Evolutionary conservation across 2,888 invertebrate species (phyloP).

Genomic region (Nowickia ferox): DNA sequence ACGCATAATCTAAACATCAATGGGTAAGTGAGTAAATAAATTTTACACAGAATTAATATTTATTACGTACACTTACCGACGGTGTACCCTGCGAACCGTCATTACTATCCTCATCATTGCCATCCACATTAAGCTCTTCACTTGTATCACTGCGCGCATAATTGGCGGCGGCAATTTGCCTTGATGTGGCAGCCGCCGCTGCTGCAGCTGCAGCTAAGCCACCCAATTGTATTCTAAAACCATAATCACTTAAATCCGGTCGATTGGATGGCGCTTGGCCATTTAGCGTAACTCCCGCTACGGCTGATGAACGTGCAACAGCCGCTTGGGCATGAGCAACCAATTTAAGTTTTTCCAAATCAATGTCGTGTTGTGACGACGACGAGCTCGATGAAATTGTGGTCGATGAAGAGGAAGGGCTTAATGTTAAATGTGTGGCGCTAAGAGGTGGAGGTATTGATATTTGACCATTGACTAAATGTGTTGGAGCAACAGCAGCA

Average conservation of each 20-base stretch:
- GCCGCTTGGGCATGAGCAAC: constrained; percentile 80
- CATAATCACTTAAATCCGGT: constrained; percentile 83
- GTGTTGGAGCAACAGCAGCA: constrained; percentile 35
- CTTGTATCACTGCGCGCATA: constrained; percentile 83
- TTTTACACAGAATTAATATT: too few species aligned
- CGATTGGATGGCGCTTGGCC: constrained; percentile 73
- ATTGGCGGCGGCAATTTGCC: constrained; percentile 81
- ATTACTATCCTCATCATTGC: constrained; percentile 83
- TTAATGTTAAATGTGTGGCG: constrained; percentile 63
- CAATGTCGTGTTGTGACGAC: constrained; percentile 78
- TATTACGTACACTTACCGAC: constrained; percentile 79
- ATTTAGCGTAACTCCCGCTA: constrained; percentile 68
- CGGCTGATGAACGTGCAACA: constrained; percentile 76
- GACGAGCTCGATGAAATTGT: constrained; percentile 69
- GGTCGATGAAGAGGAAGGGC: constrained; percentile 71
- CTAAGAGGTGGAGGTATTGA: constrained; percentile 58
- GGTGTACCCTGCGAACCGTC: constrained; percentile 83
- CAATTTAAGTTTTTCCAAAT: constrained; percentile 83
- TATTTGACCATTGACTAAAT: constrained; percentile 58
- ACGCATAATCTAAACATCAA: neutral
- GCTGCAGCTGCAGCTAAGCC: constrained; percentile 82
- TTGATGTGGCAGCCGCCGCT: constrained; percentile 81
- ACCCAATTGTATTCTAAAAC: constrained; percentile 83
- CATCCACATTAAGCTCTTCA: constrained; percentile 83
- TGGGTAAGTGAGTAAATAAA: neutral